These are phyloP conservation scores for Lathronympha strigana DNA, from an alignment of 2,888 invertebrate species.

Conservation along the genomic window DNA sequence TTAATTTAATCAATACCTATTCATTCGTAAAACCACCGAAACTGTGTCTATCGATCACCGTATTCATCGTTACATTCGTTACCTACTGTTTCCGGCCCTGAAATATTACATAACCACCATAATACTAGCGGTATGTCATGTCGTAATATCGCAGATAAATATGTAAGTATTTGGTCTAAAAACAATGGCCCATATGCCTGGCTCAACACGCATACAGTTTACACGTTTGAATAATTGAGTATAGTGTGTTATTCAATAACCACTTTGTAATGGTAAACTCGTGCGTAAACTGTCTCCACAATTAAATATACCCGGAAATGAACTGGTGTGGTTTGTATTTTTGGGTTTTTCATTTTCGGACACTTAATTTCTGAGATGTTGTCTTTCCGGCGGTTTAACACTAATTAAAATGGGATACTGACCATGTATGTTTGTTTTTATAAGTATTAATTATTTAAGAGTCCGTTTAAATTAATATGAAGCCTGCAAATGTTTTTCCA, in stretches of 20 bases:
- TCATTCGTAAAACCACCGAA: not conserved
- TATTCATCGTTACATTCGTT: not conserved
- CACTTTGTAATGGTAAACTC: not conserved
- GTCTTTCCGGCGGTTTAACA: too few relatives aligned
- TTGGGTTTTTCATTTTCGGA: too few relatives aligned
- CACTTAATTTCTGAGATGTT: too few relatives aligned
- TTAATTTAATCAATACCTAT: too few relatives aligned
- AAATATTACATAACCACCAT: not conserved
- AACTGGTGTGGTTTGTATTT: too few relatives aligned
- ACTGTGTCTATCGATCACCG: not conserved
- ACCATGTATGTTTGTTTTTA: too few relatives aligned
- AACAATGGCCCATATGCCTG: not conserved
- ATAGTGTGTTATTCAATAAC: not conserved
- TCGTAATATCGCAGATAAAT: not conserved
- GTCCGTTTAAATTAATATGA: too few relatives aligned
- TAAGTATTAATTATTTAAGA: too few relatives aligned
- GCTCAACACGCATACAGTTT: not conserved
- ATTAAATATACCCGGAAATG: not conserved
- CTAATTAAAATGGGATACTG: too few relatives aligned
- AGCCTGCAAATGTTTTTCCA: too few relatives aligned
- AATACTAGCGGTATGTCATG: not conserved
- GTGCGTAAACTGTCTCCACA: not conserved
- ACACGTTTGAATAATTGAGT: conserved; percentile 4
- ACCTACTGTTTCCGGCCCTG: not conserved
- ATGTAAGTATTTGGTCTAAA: not conserved